Conservation (phyloP, 2,113 vertebrate genomes). For the Ageneiosus marmoratus region DNA sequence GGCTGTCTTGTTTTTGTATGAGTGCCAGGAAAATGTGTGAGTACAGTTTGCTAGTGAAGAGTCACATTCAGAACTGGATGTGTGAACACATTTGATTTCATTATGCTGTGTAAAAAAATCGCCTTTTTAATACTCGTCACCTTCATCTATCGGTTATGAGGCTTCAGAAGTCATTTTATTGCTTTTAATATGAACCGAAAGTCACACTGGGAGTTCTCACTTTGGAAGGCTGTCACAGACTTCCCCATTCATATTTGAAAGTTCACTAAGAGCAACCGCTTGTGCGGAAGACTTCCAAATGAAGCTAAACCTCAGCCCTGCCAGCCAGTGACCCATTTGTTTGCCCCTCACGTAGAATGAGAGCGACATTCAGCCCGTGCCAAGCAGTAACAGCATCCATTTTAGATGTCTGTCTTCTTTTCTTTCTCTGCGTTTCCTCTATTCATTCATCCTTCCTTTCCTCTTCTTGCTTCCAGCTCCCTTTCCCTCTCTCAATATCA, state of each 20-base stretch:
- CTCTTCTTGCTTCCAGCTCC: constrained; percentile 21
- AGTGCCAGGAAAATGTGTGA: background rate
- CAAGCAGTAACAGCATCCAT: constrained; percentile 45
- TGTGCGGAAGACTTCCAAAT: constrained; percentile 45
- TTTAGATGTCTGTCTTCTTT: constrained; percentile 40
- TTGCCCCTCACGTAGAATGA: constrained; percentile 61
- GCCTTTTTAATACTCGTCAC: background rate
- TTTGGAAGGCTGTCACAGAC: constrained; percentile 18
- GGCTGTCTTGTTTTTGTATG: background rate
- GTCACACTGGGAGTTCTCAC: background rate
- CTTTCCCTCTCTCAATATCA: background rate
- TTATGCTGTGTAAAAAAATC: background rate
- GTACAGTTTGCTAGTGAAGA: background rate
- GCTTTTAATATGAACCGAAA: constrained; percentile 8
- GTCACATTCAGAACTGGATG: background rate
- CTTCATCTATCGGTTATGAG: background rate
- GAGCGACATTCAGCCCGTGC: constrained; percentile 50
- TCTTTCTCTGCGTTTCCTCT: constrained; percentile 34
- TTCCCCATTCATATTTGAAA: constrained; percentile 44
- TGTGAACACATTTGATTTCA: background rate
- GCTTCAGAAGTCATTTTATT: background rate
- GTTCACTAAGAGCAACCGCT: constrained; percentile 24
- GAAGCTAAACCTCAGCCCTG: constrained; percentile 35
- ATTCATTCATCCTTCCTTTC: constrained; percentile 41
- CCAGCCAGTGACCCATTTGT: constrained; percentile 33